Evolutionary conservation across 2,797 vertebrate genomes (phyloP).

Genomic region (Apogon hyalosoma): DNA sequence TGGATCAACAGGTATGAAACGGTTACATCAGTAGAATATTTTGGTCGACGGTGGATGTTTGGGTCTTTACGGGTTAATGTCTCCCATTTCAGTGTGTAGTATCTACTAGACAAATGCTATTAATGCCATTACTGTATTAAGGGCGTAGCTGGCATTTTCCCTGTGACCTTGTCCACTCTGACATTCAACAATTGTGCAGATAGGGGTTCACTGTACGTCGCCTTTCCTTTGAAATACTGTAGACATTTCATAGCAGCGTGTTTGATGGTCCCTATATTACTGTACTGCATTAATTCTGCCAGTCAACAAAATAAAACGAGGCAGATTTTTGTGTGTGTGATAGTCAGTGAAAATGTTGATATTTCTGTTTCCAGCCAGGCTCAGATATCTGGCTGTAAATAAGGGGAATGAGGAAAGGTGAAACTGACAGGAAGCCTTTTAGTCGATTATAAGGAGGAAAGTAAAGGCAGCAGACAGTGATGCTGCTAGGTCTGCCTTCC

Average conservation of each 20-base stretch:
- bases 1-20: too few relatives aligned
- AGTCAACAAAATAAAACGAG: too few relatives aligned
- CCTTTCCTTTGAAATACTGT: slow-evolving; percentile 40
- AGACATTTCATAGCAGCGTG: too few relatives aligned
- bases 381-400: slow-evolving; percentile 32
- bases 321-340: too few relatives aligned
- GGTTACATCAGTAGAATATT: too few relatives aligned
- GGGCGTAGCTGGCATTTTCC: slow-evolving; percentile 53
- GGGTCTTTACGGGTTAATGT: too few relatives aligned
- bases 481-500: slow-evolving; percentile 41
- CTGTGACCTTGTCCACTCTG: slow-evolving; percentile 43
- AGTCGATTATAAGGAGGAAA: slow-evolving; percentile 29
- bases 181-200: slow-evolving; percentile 56
- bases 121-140: slow-evolving; percentile 1
- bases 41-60: too few relatives aligned
- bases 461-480: slow-evolving; percentile 42
- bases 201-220: slow-evolving; percentile 24
- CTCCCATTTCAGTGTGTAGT: not conserved
- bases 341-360: not conserved
- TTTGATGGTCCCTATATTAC: too few relatives aligned
- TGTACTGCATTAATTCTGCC: too few relatives aligned
- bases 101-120: not conserved
- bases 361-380: not conserved
- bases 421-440: slow-evolving; percentile 44
- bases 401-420: slow-evolving; percentile 43